A percentile compares a stretch with the other conserved stretches of the same genome.
These are phyloP conservation scores for Peromyscus maniculatus DNA, from an alignment of 2,113 vertebrate genomes.

Conservation along the genomic window DNA sequence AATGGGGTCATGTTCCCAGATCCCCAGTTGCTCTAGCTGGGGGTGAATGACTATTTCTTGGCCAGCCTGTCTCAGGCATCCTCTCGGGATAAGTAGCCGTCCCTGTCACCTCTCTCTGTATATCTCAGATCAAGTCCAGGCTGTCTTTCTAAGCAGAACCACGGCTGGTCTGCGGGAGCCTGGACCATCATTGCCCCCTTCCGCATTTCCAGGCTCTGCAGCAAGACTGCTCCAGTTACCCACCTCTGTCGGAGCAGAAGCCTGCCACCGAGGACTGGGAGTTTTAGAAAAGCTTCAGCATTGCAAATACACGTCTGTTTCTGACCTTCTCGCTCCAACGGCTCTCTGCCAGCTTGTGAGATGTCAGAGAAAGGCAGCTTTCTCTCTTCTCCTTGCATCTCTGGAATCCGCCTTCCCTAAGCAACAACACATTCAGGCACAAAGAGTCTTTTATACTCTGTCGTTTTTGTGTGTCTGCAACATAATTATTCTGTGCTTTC, in stretches of 20 bases:
- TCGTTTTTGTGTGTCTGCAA: not conserved
- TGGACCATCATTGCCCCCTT: not conserved
- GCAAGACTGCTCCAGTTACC: not conserved
- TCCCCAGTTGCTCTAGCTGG: not conserved
- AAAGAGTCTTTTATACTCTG: slow-evolving; percentile 62
- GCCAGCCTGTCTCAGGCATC: not conserved
- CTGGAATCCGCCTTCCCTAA: slow-evolving; percentile 74
- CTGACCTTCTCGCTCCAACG: not conserved
- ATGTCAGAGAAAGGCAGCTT: slow-evolving; percentile 25
- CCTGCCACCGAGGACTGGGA: not conserved
- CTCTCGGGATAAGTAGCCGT: not conserved
- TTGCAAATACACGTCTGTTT: not conserved
- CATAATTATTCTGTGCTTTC: not conserved
- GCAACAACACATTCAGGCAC: slow-evolving; percentile 37
- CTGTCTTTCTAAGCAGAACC: not conserved
- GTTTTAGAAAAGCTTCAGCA: not conserved
- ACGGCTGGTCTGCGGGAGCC: fast-evolving
- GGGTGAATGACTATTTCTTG: not conserved
- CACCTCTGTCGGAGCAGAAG: not conserved
- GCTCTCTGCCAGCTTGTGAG: not conserved
- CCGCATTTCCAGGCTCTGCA: not conserved
- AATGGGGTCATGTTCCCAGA: not conserved
- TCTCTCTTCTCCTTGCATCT: not conserved
- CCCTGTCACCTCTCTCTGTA: not conserved
- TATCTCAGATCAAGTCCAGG: not conserved